Evolutionary conservation across 2,797 vertebrate species (phyloP).

Genomic region (Peromyscus eremicus): DNA sequence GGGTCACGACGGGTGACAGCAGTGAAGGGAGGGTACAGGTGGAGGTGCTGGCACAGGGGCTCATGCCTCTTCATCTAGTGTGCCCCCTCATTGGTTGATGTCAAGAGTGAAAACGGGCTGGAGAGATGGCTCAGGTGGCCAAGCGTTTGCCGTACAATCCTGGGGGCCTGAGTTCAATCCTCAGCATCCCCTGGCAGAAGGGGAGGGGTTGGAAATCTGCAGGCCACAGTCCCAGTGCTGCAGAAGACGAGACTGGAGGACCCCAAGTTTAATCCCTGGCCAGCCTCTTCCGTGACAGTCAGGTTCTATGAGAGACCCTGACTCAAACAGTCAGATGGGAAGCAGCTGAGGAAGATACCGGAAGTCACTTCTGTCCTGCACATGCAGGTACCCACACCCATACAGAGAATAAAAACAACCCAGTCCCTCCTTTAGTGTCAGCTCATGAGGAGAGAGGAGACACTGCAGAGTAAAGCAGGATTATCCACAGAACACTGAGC

Average conservation of each 20-base stretch:
- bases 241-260: background rate
- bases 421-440: background rate
- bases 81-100: background rate
- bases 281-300: background rate
- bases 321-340: background rate
- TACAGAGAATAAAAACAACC: background rate
- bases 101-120: background rate
- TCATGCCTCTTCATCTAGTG: background rate
- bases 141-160: background rate
- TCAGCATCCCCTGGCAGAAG: background rate
- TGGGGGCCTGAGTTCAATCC: background rate
- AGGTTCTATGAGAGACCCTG: background rate
- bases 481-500: background rate
- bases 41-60: background rate
- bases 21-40: rapidly evolving
- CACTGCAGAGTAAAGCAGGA: background rate
- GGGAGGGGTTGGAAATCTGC: background rate
- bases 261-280: background rate
- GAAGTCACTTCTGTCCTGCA: background rate
- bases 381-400: too few relatives aligned
- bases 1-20: rapidly evolving
- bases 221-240: background rate
- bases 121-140: background rate
- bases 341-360: background rate
- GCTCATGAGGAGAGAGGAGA: background rate